Base-by-base conservation (phyloP, 2,113 vertebrate genomes). In the Pterocles burchelli region DNA sequence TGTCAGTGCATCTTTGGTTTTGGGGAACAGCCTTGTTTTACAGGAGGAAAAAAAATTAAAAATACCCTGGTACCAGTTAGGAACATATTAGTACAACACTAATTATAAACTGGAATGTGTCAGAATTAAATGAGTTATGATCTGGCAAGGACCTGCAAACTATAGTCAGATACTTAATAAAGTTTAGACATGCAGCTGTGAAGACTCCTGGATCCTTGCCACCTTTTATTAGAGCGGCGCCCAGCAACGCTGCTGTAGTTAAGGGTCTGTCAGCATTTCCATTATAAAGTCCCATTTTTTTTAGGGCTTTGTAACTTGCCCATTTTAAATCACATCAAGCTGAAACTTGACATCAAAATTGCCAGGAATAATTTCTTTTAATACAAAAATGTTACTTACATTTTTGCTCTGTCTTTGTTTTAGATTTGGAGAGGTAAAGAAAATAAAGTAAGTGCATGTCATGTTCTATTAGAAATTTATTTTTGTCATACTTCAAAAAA, bases 161-260 rank as follows among this genome's bases (percentile, higher is more conserved):
- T 97, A 92, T 91, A 98, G 96, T 97, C 97, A 98, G 97, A 98
- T 98, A 96, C 97, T 98, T 98, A 97, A 98, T 98, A 98, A 98
- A 97, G 95, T 95, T 86, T 96, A 97, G 97, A 97, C 98, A 95
- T 96, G 98, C 97, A 98, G 97, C 98, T 97, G 97, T 91, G 49
- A 97, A 97, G 89, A 80, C 93, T 97, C 87, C 96, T 98, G 98
- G 98, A 98, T 43, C 49, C 65, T 88, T 93, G 98, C 98, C 98
- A 98, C 96, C 76, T 97, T 98, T 97, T 98, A 97, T 98, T 97
- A 97, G 59, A 80, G 96, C 93, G 96, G 97, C 95, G 94, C 98
- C 98, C 97, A 95, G 98, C 95, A 97, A 97, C 65, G 0, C 33
- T 28, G 88, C 95, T 70, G 88, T 63, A 96, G 96, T 97, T 89